These are phyloP conservation scores for Meiosimyza decipiens DNA, from an alignment of 2,888 invertebrate species.

Conservation along the genomic window DNA sequence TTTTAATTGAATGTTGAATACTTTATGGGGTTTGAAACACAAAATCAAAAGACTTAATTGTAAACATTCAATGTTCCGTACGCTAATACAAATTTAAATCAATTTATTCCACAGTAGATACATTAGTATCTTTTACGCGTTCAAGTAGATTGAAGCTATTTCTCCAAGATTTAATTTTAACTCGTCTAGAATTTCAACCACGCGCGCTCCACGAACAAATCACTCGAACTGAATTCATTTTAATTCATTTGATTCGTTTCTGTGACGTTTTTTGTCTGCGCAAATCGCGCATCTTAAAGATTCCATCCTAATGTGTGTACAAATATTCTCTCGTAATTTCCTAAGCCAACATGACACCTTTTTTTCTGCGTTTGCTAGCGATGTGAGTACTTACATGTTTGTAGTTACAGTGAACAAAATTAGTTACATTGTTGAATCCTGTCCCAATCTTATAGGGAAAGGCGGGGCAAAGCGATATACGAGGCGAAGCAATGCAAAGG, in stretches of 20 bases:
- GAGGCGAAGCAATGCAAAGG: no score
- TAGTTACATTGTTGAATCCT: no score
- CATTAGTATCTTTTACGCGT: background rate
- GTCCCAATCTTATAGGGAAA: no score
- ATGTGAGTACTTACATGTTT: no score
- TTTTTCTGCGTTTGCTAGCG: no score
- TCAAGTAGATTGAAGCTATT: background rate
- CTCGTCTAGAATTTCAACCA: background rate
- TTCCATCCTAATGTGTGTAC: background rate
- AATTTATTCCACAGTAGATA: background rate
- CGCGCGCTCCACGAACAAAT: slow-evolving; percentile 23
- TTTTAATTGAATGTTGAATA: slow-evolving; percentile 23
- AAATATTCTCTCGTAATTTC: no score
- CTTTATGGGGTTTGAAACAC: slow-evolving; percentile 8
- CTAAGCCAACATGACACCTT: no score
- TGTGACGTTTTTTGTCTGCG: slow-evolving; percentile 8
- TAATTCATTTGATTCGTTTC: slow-evolving; percentile 17
- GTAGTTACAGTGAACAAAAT: no score
- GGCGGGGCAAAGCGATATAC: no score
- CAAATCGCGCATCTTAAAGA: slow-evolving; percentile 30
- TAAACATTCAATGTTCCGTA: no score
- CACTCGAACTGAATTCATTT: slow-evolving; percentile 24
- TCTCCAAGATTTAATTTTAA: background rate
- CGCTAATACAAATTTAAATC: background rate
- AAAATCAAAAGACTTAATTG: no score